A percentile compares a stretch with the other conserved stretches of the same genome.
Conservation (phyloP, 2,797 vertebrate genomes). For the Halcyon smyrnensis region DNA sequence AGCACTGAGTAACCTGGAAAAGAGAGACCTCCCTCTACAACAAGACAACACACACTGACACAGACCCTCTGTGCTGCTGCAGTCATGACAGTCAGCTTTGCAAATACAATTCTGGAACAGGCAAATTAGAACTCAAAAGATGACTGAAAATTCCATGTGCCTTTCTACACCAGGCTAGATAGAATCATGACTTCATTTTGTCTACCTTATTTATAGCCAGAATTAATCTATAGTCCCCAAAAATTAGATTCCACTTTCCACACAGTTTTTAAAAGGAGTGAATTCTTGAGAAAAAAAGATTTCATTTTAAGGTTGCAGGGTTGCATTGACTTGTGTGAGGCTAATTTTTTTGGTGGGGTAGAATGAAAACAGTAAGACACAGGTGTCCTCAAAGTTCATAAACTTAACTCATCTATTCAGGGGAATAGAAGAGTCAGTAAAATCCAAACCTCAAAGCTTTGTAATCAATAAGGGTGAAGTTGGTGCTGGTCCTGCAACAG, state of each 20-base stretch:
- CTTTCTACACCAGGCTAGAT: neutral
- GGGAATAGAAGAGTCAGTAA: neutral
- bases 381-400: neutral
- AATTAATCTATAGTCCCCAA: neutral
- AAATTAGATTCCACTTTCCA: neutral
- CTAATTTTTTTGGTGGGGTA: neutral
- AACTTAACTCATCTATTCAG: neutral
- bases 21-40: neutral
- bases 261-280: neutral
- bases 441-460: neutral
- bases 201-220: neutral
- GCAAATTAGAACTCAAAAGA: neutral
- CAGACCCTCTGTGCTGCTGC: neutral
- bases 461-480: neutral
- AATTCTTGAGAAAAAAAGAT: neutral
- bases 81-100: neutral
- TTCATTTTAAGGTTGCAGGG: neutral
- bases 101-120: neutral
- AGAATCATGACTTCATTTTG: neutral
- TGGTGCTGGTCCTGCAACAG: neutral
- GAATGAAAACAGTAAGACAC: neutral
- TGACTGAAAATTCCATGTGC: neutral
- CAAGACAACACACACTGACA: fast-evolving
- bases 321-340: neutral
- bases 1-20: fast-evolving